Evolutionary conservation across 1,140 invertebrate species (phyloP).

Genomic region (Habropoda laboriosa): DNA sequence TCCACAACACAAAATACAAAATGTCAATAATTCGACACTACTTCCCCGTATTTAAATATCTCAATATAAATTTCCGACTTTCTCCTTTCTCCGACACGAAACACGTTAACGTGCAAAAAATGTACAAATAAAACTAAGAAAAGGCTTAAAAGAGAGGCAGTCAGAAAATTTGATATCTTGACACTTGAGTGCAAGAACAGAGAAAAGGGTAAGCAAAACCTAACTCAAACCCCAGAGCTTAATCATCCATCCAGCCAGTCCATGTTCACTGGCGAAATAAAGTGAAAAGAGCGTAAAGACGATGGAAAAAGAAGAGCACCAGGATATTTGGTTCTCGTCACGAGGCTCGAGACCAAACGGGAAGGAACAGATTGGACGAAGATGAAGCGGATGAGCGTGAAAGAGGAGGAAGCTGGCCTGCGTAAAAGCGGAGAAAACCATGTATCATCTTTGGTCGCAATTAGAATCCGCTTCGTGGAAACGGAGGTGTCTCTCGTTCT

Average conservation of each 20-base stretch:
- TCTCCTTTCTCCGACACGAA: no score
- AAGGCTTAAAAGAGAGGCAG: constrained; percentile 40
- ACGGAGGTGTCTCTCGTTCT: constrained; percentile 46
- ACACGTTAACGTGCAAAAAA: no score
- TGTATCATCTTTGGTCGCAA: constrained; percentile 67
- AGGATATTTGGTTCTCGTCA: constrained; percentile 32
- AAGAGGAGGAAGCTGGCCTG: constrained; percentile 17
- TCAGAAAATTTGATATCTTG: constrained; percentile 64
- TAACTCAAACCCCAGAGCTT: constrained; percentile 12
- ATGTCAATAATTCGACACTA: no score
- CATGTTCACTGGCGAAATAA: constrained; percentile 7
- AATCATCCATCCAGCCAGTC: constrained; percentile 33
- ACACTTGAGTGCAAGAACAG: constrained; percentile 35
- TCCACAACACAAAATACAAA: no score
- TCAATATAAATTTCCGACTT: no score
- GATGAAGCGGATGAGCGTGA: constrained; percentile 2
- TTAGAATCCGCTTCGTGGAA: constrained; percentile 72
- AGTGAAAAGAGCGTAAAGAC: not conserved
- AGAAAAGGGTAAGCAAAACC: constrained; percentile 13
- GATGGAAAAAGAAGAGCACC: constrained; percentile 6
- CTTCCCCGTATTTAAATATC: no score
- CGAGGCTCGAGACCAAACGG: not conserved
- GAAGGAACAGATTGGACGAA: constrained; percentile 20
- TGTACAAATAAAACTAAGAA: constrained; percentile 43
- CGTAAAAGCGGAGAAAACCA: constrained; percentile 50